A percentile compares a stretch with the other conserved stretches of the same genome.
phyloP scores from a whole-genome alignment of 2,797 vertebrate species.

The Euthynnus affinis region DNA sequence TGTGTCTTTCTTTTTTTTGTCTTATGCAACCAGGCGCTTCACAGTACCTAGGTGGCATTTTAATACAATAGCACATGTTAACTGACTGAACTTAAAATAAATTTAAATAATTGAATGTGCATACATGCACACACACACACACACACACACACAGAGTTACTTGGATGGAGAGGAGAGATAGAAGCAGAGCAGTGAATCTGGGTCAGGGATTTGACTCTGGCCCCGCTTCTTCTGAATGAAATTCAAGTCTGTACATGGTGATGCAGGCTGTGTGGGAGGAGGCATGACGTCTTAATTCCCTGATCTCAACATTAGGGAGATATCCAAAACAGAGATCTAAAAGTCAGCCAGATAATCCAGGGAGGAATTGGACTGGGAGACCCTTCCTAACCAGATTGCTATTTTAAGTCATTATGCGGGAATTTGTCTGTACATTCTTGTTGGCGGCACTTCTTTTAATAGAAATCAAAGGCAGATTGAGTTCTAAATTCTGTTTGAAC shows the following conservation, averaged over 20 bases:
- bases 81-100: slow-evolving; percentile 42
- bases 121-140: slow-evolving; percentile 22
- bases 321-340: slow-evolving; percentile 40
- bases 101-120: slow-evolving; percentile 65
- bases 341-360: slow-evolving; percentile 35
- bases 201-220: slow-evolving; percentile 64
- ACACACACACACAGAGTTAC: background rate
- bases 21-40: slow-evolving; percentile 42
- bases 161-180: slow-evolving; percentile 6
- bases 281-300: slow-evolving; percentile 56
- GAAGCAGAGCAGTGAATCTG: slow-evolving; percentile 53
- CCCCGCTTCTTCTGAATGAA: slow-evolving; percentile 37
- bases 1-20: too few relatives aligned
- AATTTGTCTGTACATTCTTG: slow-evolving; percentile 10
- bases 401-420: slow-evolving; percentile 2
- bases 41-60: too few relatives aligned
- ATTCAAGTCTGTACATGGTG: slow-evolving; percentile 35
- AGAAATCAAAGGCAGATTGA: slow-evolving; percentile 38
- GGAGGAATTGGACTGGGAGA: slow-evolving; percentile 17
- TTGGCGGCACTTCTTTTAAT: slow-evolving; percentile 43
- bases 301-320: slow-evolving; percentile 56
- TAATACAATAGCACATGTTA: slow-evolving; percentile 46
- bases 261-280: slow-evolving; percentile 48
- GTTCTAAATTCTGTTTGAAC: slow-evolving; percentile 30
- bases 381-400: background rate